phyloP scores from a whole-genome alignment of 2,797 vertebrate species.

The Chiroxiphia lanceolata region DNA sequence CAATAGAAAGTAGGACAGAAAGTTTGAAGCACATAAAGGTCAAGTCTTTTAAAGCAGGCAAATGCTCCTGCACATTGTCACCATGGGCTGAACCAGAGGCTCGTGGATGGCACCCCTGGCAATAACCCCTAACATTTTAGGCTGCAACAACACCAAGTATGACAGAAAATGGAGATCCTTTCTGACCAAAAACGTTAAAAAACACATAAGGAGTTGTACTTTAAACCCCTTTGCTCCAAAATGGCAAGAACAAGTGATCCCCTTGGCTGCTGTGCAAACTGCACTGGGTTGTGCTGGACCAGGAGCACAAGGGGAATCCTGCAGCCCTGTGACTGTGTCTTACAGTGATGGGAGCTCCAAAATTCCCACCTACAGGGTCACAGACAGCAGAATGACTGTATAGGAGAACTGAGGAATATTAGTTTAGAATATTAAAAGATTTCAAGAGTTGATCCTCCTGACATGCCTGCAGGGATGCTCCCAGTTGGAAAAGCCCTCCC shows the following conservation, averaged over 20 bases:
- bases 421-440: background rate
- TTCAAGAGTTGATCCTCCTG: background rate
- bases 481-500: background rate
- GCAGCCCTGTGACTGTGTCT: rapidly evolving
- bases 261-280: background rate
- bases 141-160: background rate
- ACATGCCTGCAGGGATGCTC: background rate
- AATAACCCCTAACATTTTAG: background rate
- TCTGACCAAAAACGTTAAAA: background rate
- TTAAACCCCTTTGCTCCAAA: background rate
- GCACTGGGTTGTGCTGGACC: background rate
- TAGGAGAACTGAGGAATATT: background rate
- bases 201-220: background rate
- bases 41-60: background rate
- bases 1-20: background rate
- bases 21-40: background rate
- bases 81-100: background rate
- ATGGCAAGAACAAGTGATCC: rapidly evolving
- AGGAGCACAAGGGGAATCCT: background rate
- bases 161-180: background rate
- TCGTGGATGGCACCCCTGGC: background rate
- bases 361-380: background rate
- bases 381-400: background rate
- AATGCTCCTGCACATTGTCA: background rate
- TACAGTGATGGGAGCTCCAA: background rate